These are phyloP conservation scores for Osmerus mordax DNA, from an alignment of 2,113 vertebrate genomes.

Conservation along the genomic window DNA sequence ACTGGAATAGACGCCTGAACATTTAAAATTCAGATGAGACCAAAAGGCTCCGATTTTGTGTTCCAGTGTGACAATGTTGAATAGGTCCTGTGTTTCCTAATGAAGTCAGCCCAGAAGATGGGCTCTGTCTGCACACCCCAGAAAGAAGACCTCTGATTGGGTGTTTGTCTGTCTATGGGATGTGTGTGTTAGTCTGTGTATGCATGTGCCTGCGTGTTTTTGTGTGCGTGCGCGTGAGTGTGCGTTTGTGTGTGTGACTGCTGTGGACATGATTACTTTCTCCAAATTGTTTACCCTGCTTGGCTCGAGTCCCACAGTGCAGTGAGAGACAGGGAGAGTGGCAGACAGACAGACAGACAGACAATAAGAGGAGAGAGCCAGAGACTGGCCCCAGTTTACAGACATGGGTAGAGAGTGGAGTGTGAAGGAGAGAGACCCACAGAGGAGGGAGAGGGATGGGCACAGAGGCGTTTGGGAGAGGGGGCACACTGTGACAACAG, in stretches of 20 bases:
- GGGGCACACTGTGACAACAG: background rate
- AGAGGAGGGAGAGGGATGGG: background rate
- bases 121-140: slow-evolving; percentile 15
- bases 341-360: background rate
- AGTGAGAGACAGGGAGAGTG: slow-evolving; percentile 20
- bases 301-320: slow-evolving; percentile 17
- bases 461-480: background rate
- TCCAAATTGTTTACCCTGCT: background rate
- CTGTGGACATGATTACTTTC: slow-evolving; percentile 35
- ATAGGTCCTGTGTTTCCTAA: slow-evolving; percentile 36
- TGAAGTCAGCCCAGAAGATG: slow-evolving; percentile 37
- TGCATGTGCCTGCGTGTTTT: background rate
- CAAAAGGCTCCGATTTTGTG: background rate
- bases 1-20: slow-evolving; percentile 23
- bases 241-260: slow-evolving; percentile 21
- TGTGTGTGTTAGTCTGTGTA: background rate
- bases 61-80: slow-evolving; percentile 15
- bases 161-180: background rate
- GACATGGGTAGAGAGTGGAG: too few relatives aligned
- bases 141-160: slow-evolving; percentile 11
- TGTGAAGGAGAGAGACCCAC: too few relatives aligned
- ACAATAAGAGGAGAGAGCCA: too few relatives aligned
- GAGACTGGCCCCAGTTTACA: too few relatives aligned
- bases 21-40: slow-evolving; percentile 45
- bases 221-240: background rate